Evolutionary conservation across 2,797 vertebrate genomes (phyloP).

Genomic region (Eurystomus glaucurus): DNA sequence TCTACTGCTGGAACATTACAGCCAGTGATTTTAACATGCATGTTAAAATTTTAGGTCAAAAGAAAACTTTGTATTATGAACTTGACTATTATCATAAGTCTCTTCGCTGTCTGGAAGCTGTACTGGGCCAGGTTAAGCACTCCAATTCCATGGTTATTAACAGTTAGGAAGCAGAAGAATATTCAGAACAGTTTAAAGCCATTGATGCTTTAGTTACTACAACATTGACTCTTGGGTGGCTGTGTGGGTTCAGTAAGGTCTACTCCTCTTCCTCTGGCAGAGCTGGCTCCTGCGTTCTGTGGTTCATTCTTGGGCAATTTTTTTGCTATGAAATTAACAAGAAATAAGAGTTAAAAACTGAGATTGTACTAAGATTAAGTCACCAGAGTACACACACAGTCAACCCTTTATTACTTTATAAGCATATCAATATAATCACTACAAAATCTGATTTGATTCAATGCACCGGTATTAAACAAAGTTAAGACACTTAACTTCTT

Average conservation of each 20-base stretch:
- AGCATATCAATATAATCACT: neutral
- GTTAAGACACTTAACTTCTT: neutral
- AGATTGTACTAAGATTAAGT: neutral
- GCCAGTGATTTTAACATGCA: slow-evolving; percentile 92
- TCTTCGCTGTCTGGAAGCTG: slow-evolving; percentile 91
- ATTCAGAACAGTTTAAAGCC: slow-evolving; percentile 82
- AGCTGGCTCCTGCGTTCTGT: slow-evolving; percentile 88
- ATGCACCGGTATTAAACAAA: neutral
- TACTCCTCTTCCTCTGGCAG: slow-evolving; percentile 93
- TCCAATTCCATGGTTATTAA: slow-evolving; percentile 90
- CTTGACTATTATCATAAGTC: slow-evolving; percentile 92
- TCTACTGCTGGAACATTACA: slow-evolving; percentile 78
- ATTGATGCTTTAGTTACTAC: slow-evolving; percentile 91
- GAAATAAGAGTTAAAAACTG: slow-evolving; percentile 38
- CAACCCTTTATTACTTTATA: neutral
- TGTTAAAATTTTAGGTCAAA: slow-evolving; percentile 86
- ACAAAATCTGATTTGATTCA: neutral
- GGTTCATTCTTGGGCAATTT: slow-evolving; percentile 98
- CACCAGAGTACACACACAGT: neutral
- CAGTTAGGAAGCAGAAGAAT: slow-evolving; percentile 86
- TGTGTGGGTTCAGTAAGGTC: slow-evolving; percentile 96
- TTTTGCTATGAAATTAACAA: slow-evolving; percentile 88
- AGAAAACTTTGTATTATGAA: slow-evolving; percentile 94
- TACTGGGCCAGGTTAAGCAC: slow-evolving; percentile 87
- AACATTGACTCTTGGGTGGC: slow-evolving; percentile 93